Evolutionary conservation across 64 coral and sea anemone species (phyloP), one percentile per base, ranked within the genome.

Genomic region (Catalaphyllia jardinei): DNA sequence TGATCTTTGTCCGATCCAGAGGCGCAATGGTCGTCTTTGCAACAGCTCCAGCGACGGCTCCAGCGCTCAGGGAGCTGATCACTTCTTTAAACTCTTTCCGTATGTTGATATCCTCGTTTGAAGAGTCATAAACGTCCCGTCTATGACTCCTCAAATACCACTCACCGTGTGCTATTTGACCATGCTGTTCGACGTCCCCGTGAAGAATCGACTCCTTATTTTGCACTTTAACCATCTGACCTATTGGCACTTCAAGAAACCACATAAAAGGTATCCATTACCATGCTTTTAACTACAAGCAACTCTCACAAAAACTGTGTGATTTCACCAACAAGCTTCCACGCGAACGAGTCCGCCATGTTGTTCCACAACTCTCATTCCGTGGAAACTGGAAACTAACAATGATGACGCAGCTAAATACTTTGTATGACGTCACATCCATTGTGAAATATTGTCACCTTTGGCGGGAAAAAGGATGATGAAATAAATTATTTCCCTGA

Each of bases 11-110:
- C 85, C 97, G 89, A 82, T 99, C 97, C 39, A 99, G 60, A 8
- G 97, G 97, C 20, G 97, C 97, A 73, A 99, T 99, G 42, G 97
- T 88, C 19, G 97, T 99, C 79, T 99, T 99, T n/a, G 97, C 97
- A 55, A 99, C 90, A n/a, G 97, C 97, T 77, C 97, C 97, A 78
- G 97, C 97, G 35, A 95, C 79, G 30, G 97, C 97, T 25, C 97
- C 97, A 61, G 97, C 95, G 29, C 89, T 88, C 78, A 99, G 78
- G 62, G 97, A 99, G 20, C 86, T 93, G 76, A 99, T 86, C 27
- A 99, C 82, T 83, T 99, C 97, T 92, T 78, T 92, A 71, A 80
- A 79, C 74, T 78, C 92, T 87, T 62, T 93, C 50, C 71, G 29
- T 79, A 78, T 95, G 24, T 78, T 88, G 59, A 88, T 75, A 86